These are phyloP conservation scores for Turritopsis dohrnii DNA, from an alignment of 30 jellyfish, hydroid and myxozoan genomes.

Conservation along the genomic window DNA sequence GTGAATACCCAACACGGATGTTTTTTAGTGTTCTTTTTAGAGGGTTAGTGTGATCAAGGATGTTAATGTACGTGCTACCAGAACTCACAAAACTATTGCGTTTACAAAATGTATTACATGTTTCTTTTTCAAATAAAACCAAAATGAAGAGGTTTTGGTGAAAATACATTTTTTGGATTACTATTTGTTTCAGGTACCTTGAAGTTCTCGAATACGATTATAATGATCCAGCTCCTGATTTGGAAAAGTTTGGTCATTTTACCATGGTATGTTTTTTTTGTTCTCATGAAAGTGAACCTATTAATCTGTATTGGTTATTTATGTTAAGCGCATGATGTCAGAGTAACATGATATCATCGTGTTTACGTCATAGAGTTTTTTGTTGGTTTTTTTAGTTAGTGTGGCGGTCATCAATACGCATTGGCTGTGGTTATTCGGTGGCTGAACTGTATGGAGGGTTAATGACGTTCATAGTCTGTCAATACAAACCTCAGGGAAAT, in stretches of 20 bases:
- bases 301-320: too few species aligned
- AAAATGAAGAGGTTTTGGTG: too few species aligned
- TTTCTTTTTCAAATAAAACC: not conserved
- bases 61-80: not conserved
- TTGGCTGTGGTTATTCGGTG: slow-evolving; percentile 25
- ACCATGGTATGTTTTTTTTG: slow-evolving; percentile 2
- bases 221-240: not conserved
- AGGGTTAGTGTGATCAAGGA: not conserved
- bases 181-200: slow-evolving; percentile 19
- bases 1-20: too few species aligned
- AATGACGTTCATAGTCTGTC: slow-evolving; percentile 30
- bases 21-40: not conserved
- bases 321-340: too few species aligned
- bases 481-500: slow-evolving; percentile 23
- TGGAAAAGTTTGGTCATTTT: slow-evolving; percentile 19
- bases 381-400: slow-evolving; percentile 17
- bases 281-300: too few species aligned
- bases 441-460: slow-evolving; percentile 33
- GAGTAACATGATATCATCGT: too few species aligned
- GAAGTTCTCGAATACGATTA: slow-evolving; percentile 2
- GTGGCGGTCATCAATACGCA: slow-evolving; percentile 26
- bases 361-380: too few species aligned
- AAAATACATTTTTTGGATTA: too few species aligned
- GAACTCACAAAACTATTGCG: not conserved
- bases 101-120: not conserved